A percentile compares a stretch with the other conserved stretches of the same genome.
Conservation (phyloP, 2,797 vertebrate genomes). For the Coregonus sp. region DNA sequence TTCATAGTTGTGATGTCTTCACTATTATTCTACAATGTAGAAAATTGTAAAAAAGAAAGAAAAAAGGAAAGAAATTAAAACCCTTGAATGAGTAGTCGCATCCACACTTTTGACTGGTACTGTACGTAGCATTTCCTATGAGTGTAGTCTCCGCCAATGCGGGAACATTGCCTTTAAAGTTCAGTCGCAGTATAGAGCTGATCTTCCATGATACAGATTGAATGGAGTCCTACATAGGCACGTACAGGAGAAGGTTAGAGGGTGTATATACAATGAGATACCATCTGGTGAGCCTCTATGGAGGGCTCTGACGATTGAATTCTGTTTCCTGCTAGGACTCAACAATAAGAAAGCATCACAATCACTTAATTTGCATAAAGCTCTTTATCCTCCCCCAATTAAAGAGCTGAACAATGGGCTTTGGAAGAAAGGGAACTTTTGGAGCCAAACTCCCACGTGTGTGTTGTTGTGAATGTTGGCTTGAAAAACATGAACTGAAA, state of each 20-base stretch:
- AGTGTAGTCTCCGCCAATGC: no score
- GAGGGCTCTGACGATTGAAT: slow-evolving; percentile 11
- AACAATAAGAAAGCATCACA: slow-evolving; percentile 23
- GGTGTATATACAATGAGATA: neutral
- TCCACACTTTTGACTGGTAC: no score
- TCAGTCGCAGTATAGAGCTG: no score
- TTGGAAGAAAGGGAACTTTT: slow-evolving; percentile 49
- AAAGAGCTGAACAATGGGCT: slow-evolving; percentile 40
- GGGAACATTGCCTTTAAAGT: no score
- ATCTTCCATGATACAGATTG: no score
- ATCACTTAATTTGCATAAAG: slow-evolving; percentile 52
- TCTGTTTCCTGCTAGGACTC: neutral
- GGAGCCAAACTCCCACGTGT: slow-evolving; percentile 41
- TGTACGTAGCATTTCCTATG: no score
- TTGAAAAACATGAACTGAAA: slow-evolving; percentile 28
- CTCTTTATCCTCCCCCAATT: slow-evolving; percentile 40
- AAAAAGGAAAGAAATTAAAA: no score
- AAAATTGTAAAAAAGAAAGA: no score
- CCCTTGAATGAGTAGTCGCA: no score
- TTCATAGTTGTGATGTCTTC: no score
- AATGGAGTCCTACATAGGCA: neutral
- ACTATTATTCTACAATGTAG: no score
- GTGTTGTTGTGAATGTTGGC: neutral
- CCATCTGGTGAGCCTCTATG: slow-evolving; percentile 5
- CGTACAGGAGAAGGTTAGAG: neutral